These are phyloP conservation scores for Dryomyza anilis DNA, from an alignment of 2,888 invertebrate species.

Conservation along the genomic window DNA sequence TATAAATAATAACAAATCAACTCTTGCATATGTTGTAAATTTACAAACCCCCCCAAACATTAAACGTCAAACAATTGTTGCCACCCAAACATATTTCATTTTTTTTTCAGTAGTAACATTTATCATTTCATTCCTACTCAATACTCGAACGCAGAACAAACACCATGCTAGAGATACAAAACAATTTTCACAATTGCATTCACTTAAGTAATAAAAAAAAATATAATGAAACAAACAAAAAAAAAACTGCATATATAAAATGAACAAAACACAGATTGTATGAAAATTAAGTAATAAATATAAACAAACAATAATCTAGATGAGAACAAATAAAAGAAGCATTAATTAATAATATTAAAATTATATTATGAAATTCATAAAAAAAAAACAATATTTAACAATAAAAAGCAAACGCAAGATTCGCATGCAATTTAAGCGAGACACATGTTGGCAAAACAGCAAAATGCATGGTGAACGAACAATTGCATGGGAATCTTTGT, in stretches of 20 bases:
- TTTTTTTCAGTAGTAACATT: background rate
- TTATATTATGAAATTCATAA: constrained; percentile 15
- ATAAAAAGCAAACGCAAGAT: constrained; percentile 5
- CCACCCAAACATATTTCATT: background rate
- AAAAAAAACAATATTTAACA: constrained; percentile 5
- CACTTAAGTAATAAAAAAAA: constrained; percentile 5
- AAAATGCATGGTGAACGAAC: too few relatives aligned
- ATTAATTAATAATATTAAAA: constrained; percentile 13
- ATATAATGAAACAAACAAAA: background rate
- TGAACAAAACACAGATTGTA: constrained; percentile 7
- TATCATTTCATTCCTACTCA: background rate
- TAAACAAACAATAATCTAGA: constrained; percentile 12
- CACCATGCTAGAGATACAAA: constrained; percentile 6
- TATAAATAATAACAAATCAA: background rate
- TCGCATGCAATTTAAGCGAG: background rate
- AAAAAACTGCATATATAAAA: constrained; percentile 3
- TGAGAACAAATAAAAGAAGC: constrained; percentile 18
- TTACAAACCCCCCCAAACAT: background rate
- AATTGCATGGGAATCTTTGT: too few relatives aligned
- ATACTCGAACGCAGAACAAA: background rate
- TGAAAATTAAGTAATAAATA: constrained; percentile 12
- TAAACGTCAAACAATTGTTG: background rate
- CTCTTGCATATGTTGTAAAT: background rate
- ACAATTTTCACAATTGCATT: background rate
- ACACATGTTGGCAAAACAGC: too few relatives aligned